phyloP scores from a whole-genome alignment of 2,888 invertebrate genomes.

The Drosophila mettleri region DNA sequence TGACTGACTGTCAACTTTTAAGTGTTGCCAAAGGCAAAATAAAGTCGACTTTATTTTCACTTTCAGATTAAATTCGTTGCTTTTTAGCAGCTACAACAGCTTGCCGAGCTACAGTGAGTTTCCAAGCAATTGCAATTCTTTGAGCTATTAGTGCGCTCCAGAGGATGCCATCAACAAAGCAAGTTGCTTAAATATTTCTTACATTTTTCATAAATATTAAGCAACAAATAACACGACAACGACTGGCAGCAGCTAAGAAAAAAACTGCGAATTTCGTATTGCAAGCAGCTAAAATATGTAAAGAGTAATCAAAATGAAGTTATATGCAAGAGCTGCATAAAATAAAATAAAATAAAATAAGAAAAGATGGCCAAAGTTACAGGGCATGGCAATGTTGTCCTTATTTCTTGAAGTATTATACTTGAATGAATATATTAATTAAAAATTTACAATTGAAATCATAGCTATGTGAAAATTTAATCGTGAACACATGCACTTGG shows the following conservation, averaged over 20 bases:
- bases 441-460: too few species aligned
- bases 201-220: slow-evolving; percentile 69
- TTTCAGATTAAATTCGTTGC: slow-evolving; percentile 47
- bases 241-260: slow-evolving; percentile 18
- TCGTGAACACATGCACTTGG: too few species aligned
- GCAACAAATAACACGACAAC: slow-evolving; percentile 58
- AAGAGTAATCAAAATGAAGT: background rate
- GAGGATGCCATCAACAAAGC: slow-evolving; percentile 52
- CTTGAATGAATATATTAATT: too few species aligned
- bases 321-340: slow-evolving; percentile 5
- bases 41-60: slow-evolving; percentile 29
- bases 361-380: background rate
- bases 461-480: too few species aligned
- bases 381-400: background rate
- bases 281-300: slow-evolving; percentile 18
- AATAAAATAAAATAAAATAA: too few species aligned
- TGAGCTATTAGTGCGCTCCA: slow-evolving; percentile 54
- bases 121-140: slow-evolving; percentile 37
- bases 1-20: slow-evolving; percentile 33
- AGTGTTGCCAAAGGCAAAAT: slow-evolving; percentile 16
- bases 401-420: too few species aligned
- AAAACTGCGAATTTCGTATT: slow-evolving; percentile 54
- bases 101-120: slow-evolving; percentile 12
- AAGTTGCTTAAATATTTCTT: slow-evolving; percentile 37
- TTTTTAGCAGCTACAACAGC: slow-evolving; percentile 19